Evolutionary conservation across 2,113 vertebrate genomes (phyloP).

Genomic region (Siphamia tubifer): DNA sequence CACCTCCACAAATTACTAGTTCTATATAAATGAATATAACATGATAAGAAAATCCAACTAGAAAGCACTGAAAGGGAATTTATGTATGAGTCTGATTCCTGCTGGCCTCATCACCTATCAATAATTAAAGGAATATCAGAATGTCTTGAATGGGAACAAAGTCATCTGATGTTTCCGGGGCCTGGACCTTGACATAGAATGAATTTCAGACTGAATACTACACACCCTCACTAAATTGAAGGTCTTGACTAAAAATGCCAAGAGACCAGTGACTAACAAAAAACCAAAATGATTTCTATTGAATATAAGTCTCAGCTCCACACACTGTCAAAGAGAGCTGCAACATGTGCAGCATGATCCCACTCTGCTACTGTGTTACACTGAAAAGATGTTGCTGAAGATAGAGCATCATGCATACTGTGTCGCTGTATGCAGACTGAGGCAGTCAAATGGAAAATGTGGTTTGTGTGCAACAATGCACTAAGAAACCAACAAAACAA

Average conservation of each 20-base stretch:
- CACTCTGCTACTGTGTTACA: not conserved
- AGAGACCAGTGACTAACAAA: not conserved
- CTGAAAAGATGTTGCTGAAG: slow-evolving; percentile 4
- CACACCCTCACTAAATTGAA: not conserved
- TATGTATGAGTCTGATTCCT: slow-evolving; percentile 43
- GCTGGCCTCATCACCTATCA: slow-evolving; percentile 37
- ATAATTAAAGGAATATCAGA: slow-evolving; percentile 52
- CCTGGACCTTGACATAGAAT: slow-evolving; percentile 2
- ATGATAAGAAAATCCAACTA: slow-evolving; percentile 14
- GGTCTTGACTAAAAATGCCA: not conserved
- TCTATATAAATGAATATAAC: slow-evolving; percentile 14
- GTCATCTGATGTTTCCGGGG: slow-evolving; percentile 19
- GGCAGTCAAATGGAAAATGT: slow-evolving; percentile 56
- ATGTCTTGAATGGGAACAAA: slow-evolving; percentile 14
- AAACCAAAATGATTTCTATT: not conserved
- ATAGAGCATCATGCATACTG: slow-evolving; percentile 4
- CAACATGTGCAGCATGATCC: not conserved
- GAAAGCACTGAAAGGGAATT: slow-evolving; percentile 33
- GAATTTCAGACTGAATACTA: slow-evolving; percentile 35
- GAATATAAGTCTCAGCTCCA: slow-evolving; percentile 2
- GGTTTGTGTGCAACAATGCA: slow-evolving; percentile 55
- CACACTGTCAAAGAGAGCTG: slow-evolving; percentile 15
- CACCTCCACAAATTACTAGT: not conserved
- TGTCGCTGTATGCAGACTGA: slow-evolving; percentile 8
- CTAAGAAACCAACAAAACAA: slow-evolving; percentile 10